Conservation (phyloP, 2,888 invertebrate genomes). For the Andrena bucephala region DNA sequence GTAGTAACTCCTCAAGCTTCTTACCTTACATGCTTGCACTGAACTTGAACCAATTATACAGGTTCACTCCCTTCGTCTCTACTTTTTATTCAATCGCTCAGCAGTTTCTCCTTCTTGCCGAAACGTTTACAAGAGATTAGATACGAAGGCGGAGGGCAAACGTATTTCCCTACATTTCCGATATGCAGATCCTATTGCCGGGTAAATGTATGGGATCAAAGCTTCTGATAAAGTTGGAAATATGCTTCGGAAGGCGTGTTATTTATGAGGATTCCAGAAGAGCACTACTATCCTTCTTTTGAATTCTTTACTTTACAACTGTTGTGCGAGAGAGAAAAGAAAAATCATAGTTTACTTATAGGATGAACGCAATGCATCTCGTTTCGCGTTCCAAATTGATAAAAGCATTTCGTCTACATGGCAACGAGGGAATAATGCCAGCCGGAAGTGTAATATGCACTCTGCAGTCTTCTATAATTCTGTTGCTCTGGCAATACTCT, state of each 20-base stretch:
- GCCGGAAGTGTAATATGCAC: neutral
- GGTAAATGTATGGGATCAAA: neutral
- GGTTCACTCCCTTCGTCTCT: neutral
- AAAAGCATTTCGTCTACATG: conserved; percentile 1
- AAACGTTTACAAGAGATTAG: neutral
- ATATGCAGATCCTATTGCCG: neutral
- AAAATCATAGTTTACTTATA: conserved; percentile 60
- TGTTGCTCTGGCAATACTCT: neutral
- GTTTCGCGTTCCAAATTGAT: conserved; percentile 19
- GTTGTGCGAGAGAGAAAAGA: conserved; percentile 11
- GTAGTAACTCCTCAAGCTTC: neutral
- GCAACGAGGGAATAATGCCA: conserved; percentile 28
- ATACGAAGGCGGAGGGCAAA: conserved; percentile 2
- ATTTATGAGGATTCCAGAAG: conserved; percentile 27
- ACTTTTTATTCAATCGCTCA: neutral
- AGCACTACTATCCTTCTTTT: conserved; percentile 22
- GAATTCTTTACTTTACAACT: conserved; percentile 30
- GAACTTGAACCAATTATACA: neutral
- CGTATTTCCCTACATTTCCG: neutral
- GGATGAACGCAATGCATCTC: conserved; percentile 21
- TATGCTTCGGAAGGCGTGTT: conserved; percentile 6
- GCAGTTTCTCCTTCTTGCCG: too few species aligned
- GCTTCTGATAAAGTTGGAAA: neutral
- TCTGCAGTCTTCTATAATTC: neutral
- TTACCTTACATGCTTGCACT: neutral